Base-by-base conservation (phyloP, 2,888 invertebrate genomes). In the Heliconius aoede region DNA sequence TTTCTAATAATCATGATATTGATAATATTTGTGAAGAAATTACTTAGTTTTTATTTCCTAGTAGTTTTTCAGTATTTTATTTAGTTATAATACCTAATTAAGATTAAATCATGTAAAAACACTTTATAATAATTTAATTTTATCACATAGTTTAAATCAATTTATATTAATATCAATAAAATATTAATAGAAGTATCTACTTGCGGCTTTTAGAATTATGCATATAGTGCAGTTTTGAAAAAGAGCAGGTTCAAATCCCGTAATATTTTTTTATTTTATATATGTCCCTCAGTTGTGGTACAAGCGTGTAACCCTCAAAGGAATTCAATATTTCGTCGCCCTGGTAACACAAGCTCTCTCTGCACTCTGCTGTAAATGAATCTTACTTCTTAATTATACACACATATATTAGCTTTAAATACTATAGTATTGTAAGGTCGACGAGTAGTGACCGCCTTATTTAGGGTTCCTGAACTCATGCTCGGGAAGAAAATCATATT, bases 51-150 rank as follows among this genome's bases (percentile, higher is more conserved):
- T 7, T 7, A 7, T 28, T 28, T 15, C 8, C 13, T 60, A 60
- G 15, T 26, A 28, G 60, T 26, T 60, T 26, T 15, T 60, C 60
- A 60, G 60, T 60, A 60, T 60, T 60, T 60, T 60, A 60, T 60
- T 60, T 60, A 60, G 26, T 7, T 60, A 26, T 60, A 26, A 26
- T 60, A 60, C 28, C 15, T 60, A 60, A 60, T 26, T 28, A 15
- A 11, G 15, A 15, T 26, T 46, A 46, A 46, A 18, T 60, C 15
- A 28, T 60, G 26, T 26, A 15, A 28, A 58, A 58, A 24, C 5
- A 13, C 24, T 58, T 13, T 58, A 58, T 58, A 3, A 58, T 58
- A 58, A 26, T 1, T 24, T 58, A 58, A 58, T 58, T 24, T 24
- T 24, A 4, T n/a, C 13, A 58, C 58, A 58, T 60, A 28, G 15